Evolutionary conservation across 2,888 invertebrate species (phyloP), one percentile per base, ranked within the genome.

Genomic region (Nematopogon swammerdamellus): DNA sequence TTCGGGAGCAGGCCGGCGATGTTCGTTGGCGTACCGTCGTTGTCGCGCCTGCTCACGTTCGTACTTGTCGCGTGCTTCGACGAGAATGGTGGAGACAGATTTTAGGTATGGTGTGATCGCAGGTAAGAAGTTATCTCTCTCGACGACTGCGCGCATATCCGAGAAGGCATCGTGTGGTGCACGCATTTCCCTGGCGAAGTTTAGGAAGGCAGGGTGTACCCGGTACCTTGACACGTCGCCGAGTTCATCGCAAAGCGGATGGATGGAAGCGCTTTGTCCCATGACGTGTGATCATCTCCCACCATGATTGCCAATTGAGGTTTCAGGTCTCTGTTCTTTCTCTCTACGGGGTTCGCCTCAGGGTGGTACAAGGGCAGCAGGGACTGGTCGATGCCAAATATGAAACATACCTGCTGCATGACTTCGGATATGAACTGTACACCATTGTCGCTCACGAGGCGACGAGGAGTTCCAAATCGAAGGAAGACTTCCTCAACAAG

Each of bases 361-460:
- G 55, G 56, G 10, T 53, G 55, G 19, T 55, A 55, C 11, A 50
- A 14, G 5, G 55, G 50, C 30, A 54, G 51, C 3, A 56, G 44
- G 11, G 50, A 19, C 11, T 56, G 57, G 1, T 25, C 46, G 5
- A 56, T 52, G 1, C 52, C 51, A 18, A n/a, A n/a, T n/a, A 57
- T 20, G 36, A 51, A 50, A 25, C 53, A 54, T 1, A 25, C 43
- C 46, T 56, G 56, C 18, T 57, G 56, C 57, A 56, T 56, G 1
- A 54, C 49, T 3, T 49, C 54, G 60, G 5, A 6, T 4, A 25
- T 25, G 25, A 25, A 25, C 8, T 25, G 25, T 4, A 25, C 25
- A 8, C 25, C 68, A 50, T 68, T 69, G 50, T 70, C 67, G 25
- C 58, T 60, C 1, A 61, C 59, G 1, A 70, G 45, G 45, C 59